Percentiles rank a stretch among this genome's conserved stretches.
Conservation (phyloP, 2,797 vertebrate genomes). For the Falco concolor region DNA sequence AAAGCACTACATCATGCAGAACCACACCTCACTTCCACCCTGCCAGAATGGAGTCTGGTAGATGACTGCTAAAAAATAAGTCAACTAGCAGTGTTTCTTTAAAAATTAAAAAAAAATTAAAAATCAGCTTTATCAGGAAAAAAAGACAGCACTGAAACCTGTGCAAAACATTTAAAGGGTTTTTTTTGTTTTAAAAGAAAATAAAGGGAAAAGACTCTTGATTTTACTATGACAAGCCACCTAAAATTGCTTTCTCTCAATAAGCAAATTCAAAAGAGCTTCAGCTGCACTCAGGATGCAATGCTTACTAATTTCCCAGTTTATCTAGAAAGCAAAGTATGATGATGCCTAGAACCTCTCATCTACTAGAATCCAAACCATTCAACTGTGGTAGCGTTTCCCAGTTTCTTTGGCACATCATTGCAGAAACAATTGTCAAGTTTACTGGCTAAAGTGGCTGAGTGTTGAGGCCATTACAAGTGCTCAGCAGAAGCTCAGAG, state of each 20-base stretch:
- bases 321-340: background rate
- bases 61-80: background rate
- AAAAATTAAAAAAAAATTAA: background rate
- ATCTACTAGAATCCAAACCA: background rate
- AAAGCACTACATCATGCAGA: background rate
- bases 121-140: background rate
- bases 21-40: background rate
- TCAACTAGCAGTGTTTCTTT: background rate
- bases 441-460: background rate
- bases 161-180: background rate
- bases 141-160: background rate
- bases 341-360: background rate
- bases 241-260: background rate
- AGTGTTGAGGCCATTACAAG: background rate
- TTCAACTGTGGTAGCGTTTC: background rate
- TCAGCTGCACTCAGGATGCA: background rate
- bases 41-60: background rate
- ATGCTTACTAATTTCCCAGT: background rate
- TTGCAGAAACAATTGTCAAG: background rate
- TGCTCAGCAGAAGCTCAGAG: background rate
- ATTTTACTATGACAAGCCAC: background rate
- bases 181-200: background rate
- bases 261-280: background rate
- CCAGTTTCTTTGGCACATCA: background rate
- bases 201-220: background rate